A percentile compares a stretch with the other conserved stretches of the same genome.
phyloP scores from a whole-genome alignment of 2,797 vertebrate genomes.

The Lithobates pipiens region DNA sequence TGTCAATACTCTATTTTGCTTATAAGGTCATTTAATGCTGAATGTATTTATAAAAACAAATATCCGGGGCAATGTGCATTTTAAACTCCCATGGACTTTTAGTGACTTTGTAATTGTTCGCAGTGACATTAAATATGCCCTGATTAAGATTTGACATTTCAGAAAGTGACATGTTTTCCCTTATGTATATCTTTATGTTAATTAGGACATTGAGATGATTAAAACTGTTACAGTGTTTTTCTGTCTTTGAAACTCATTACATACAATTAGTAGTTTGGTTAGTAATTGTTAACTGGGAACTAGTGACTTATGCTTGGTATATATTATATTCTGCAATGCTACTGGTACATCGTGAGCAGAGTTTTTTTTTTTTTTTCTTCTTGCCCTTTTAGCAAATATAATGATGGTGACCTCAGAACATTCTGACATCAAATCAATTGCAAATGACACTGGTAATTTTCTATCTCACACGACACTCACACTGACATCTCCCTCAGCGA shows the following conservation, averaged over 20 bases:
- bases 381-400: conserved; percentile 55
- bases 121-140: conserved; percentile 58
- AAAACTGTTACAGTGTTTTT: conserved; percentile 52
- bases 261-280: conserved; percentile 58
- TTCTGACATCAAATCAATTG: conserved; percentile 62
- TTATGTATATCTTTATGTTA: conserved; percentile 53
- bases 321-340: conserved; percentile 16
- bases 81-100: conserved; percentile 36
- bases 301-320: conserved; percentile 40
- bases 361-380: conserved; percentile 29
- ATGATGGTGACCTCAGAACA: conserved; percentile 60
- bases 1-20: conserved; percentile 4
- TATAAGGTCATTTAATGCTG: neutral
- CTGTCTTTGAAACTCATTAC: conserved; percentile 55
- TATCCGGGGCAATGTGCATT: conserved; percentile 15
- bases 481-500: conserved; percentile 56
- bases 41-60: neutral
- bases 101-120: conserved; percentile 55
- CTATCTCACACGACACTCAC: conserved; percentile 47
- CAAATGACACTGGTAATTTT: conserved; percentile 58
- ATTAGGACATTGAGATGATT: conserved; percentile 56
- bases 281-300: conserved; percentile 52
- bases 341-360: conserved; percentile 13
- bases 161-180: conserved; percentile 58
- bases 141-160: conserved; percentile 60